These are phyloP conservation scores for Tetragonula clypearis DNA, from an alignment of 1,140 invertebrate genomes.

Conservation along the genomic window DNA sequence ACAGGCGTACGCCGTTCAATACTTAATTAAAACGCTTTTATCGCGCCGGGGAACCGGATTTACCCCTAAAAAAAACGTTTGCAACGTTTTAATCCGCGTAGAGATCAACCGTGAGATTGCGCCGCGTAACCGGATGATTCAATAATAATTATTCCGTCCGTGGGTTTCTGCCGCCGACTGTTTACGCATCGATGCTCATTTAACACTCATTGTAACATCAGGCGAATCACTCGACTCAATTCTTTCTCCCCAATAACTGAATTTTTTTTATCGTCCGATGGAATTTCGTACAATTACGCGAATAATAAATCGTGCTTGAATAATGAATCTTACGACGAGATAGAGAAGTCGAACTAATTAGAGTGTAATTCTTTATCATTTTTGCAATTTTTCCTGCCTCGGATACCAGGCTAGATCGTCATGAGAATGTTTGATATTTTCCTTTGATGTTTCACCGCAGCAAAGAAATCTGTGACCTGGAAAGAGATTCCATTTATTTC, in stretches of 20 bases:
- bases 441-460: conserved; percentile 37
- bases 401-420: not conserved
- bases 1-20: conserved; percentile 12
- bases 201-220: not conserved
- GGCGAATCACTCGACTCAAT: not conserved
- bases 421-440: conserved; percentile 22
- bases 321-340: not conserved
- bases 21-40: conserved; percentile 54
- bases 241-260: not conserved
- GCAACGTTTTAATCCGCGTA: conserved; percentile 44
- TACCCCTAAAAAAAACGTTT: conserved; percentile 8
- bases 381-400: not conserved
- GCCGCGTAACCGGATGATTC: conserved; percentile 40
- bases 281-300: not conserved
- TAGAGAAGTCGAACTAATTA: not conserved
- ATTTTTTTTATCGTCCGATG: not conserved
- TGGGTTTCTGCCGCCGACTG: not conserved
- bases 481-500: conserved; percentile 23
- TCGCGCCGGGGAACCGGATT: conserved; percentile 42
- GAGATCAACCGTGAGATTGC: conserved; percentile 39
- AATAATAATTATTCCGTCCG: conserved; percentile 39
- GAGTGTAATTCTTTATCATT: not conserved
- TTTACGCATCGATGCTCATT: not conserved
- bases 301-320: not conserved
- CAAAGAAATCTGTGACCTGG: not conserved